Conservation (phyloP, 2,888 invertebrate genomes). For the Dione vanillae region DNA sequence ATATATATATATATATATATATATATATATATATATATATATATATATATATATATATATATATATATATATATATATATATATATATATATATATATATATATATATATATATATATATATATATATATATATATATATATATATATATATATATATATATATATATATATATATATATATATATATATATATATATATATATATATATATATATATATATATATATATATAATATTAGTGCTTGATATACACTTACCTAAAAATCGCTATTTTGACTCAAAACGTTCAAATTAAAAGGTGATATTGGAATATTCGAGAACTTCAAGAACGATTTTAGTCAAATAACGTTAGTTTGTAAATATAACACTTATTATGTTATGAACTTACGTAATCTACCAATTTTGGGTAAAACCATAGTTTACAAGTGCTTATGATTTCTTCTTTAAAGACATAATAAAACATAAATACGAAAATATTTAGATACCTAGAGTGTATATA, state of each 20-base stretch:
- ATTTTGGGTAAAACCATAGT: neutral
- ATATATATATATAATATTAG: no score
- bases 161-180: no score
- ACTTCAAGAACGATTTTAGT: neutral
- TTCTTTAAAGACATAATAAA: neutral
- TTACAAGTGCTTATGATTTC: neutral
- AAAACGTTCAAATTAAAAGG: neutral
- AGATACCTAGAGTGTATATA: neutral
- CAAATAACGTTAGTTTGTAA: neutral
- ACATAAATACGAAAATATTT: neutral
- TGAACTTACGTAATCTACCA: neutral
- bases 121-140: no score
- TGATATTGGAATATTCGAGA: constrained; percentile 25
- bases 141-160: no score
- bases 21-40: no score
- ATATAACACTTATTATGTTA: neutral
- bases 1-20: no score
- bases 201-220: no score
- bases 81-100: no score
- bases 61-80: no score
- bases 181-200: no score
- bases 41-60: no score
- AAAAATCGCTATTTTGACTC: constrained; percentile 31
- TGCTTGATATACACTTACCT: constrained; percentile 30
- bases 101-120: no score